Conservation (phyloP, 2,113 vertebrate genomes). For the Halcyon senegalensis region DNA sequence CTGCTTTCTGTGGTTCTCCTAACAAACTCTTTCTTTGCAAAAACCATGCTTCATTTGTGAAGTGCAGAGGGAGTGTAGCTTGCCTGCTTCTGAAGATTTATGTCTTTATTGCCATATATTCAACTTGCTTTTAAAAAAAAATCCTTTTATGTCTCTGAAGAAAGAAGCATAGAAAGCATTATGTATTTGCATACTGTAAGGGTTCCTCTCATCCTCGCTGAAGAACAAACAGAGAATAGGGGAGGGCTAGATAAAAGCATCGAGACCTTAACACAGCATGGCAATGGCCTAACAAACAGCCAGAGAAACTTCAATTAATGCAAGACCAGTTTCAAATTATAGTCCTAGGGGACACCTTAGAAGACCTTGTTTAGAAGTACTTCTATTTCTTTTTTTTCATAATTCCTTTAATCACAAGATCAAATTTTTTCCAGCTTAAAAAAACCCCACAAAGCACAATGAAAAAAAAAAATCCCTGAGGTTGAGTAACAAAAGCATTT, state of each 20-base stretch:
- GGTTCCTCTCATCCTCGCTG: slow-evolving; percentile 48
- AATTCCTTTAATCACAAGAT: slow-evolving; percentile 21
- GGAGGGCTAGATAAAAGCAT: slow-evolving; percentile 50
- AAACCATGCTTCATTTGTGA: slow-evolving; percentile 61
- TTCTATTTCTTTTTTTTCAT: slow-evolving; percentile 3
- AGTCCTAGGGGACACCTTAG: slow-evolving; percentile 40
- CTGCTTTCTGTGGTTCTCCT: slow-evolving; percentile 49
- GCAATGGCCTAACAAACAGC: slow-evolving; percentile 61
- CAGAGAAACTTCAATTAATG: slow-evolving; percentile 66
- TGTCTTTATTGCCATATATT: slow-evolving; percentile 56
- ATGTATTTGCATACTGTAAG: slow-evolving; percentile 66
- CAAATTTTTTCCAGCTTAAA: neutral
- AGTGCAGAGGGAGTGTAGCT: slow-evolving; percentile 51
- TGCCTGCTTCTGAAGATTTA: slow-evolving; percentile 38
- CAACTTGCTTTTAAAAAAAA: slow-evolving; percentile 47
- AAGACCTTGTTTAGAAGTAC: slow-evolving; percentile 44
- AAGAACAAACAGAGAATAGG: slow-evolving; percentile 65
- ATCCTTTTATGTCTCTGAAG: slow-evolving; percentile 46
- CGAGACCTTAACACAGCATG: slow-evolving; percentile 36
- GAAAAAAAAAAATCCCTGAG: neutral
- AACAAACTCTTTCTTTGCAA: slow-evolving; percentile 61
- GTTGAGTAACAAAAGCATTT: neutral
- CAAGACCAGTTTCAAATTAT: slow-evolving; percentile 46
- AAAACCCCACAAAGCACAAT: neutral
- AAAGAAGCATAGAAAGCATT: slow-evolving; percentile 48